Conservation (phyloP, 2,888 invertebrate genomes). For the Seira musarum region DNA sequence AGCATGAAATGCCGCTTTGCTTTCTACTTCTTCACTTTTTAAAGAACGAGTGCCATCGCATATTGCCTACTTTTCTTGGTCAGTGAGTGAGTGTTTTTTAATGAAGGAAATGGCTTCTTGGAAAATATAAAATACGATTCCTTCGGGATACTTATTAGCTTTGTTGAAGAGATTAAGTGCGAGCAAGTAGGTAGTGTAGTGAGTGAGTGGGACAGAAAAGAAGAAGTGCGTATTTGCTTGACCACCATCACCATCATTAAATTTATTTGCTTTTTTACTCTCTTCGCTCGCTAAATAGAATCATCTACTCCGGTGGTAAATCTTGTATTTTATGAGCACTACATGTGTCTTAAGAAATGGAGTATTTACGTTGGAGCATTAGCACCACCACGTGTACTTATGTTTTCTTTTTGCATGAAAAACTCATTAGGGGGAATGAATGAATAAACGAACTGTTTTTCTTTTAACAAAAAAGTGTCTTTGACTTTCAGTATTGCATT, state of each 20-base stretch:
- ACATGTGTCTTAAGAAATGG: background rate
- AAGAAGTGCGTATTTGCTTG: too few species aligned
- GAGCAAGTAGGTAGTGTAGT: conserved; percentile 10
- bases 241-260: conserved; percentile 35
- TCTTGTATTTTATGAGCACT: background rate
- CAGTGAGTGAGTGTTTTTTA: background rate
- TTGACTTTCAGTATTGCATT: too few species aligned
- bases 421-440: conserved; percentile 53
- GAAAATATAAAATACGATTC: conserved; percentile 15
- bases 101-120: conserved; percentile 31
- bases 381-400: background rate
- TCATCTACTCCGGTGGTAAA: conserved; percentile 58
- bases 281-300: conserved; percentile 46
- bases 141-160: too few species aligned
- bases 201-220: too few species aligned
- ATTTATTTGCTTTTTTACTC: conserved; percentile 24
- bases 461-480: too few species aligned
- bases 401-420: conserved; percentile 50
- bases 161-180: conserved; percentile 25
- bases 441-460: too few species aligned
- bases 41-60: too few species aligned
- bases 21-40: too few species aligned
- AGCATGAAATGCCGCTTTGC: conserved; percentile 33
- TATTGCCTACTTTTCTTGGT: too few species aligned
- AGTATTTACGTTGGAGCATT: background rate